These are phyloP conservation scores for Mormyrus hasselquistii DNA, from an alignment of 2,797 vertebrate species.

Conservation along the genomic window DNA sequence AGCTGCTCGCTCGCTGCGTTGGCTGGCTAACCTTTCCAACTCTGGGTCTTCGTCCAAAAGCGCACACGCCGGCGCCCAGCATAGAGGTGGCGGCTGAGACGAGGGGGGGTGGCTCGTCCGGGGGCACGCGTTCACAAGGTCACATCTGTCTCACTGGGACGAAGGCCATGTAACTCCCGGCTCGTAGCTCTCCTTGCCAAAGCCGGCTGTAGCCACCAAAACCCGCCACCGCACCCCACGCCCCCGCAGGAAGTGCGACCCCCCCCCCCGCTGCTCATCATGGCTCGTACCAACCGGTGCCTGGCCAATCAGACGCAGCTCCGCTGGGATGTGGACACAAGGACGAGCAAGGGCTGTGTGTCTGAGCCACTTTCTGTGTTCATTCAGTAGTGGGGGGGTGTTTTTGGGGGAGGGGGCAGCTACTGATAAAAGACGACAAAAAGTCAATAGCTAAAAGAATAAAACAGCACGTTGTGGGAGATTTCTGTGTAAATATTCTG, in stretches of 20 bases:
- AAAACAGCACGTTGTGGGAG: neutral
- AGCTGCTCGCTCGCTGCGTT: neutral
- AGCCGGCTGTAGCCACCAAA: conserved; percentile 6
- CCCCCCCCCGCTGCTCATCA: conserved; percentile 41
- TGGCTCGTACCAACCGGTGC: conserved; percentile 29
- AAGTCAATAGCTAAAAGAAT: neutral
- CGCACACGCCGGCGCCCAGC: conserved; percentile 44
- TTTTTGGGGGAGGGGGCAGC: neutral
- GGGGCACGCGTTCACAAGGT: conserved; percentile 59
- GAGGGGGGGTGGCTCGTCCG: conserved; percentile 34
- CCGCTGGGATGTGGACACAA: conserved; percentile 16
- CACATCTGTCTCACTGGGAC: conserved; percentile 57
- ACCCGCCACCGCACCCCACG: conserved; percentile 29
- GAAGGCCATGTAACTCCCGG: conserved; percentile 25
- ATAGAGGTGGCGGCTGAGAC: conserved; percentile 42
- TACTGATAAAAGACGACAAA: neutral
- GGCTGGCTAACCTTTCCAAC: neutral
- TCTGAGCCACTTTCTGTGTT: neutral
- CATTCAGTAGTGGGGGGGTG: neutral
- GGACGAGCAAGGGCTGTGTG: neutral
- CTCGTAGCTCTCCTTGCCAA: conserved; percentile 48
- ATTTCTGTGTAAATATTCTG: neutral
- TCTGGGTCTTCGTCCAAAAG: conserved; percentile 53
- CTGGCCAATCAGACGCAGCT: conserved; percentile 43
- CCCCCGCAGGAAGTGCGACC: conserved; percentile 42